Evolutionary conservation across 2,113 vertebrate genomes (phyloP).

Genomic region (Rafetus swinhoei): DNA sequence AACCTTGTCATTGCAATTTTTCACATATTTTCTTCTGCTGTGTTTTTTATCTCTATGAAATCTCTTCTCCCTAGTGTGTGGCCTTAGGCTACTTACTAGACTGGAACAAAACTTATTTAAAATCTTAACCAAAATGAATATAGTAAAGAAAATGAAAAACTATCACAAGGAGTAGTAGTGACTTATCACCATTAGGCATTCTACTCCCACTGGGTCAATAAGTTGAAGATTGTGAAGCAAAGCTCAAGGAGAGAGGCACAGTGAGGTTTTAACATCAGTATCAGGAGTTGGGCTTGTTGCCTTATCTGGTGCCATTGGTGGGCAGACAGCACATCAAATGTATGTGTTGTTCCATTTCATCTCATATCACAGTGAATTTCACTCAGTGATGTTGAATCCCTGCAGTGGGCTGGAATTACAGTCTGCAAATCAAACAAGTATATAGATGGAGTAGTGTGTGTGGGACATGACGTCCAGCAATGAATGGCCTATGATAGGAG

Average conservation of each 20-base stretch:
- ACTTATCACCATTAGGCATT: neutral
- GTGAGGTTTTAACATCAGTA: neutral
- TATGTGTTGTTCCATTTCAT: rapidly evolving
- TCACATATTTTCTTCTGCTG: constrained; percentile 52
- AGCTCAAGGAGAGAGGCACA: neutral
- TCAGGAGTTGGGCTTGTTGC: neutral
- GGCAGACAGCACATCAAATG: neutral
- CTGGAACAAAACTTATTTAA: constrained; percentile 46
- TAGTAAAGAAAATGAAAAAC: constrained; percentile 11
- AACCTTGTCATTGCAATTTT: constrained; percentile 57
- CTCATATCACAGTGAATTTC: neutral
- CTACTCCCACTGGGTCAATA: neutral
- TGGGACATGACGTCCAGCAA: neutral
- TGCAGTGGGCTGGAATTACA: neutral
- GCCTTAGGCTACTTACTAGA: constrained; percentile 19
- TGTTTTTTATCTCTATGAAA: constrained; percentile 56
- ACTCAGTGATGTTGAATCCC: neutral
- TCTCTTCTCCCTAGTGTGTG: neutral
- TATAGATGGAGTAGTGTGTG: neutral
- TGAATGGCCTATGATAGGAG: rapidly evolving
- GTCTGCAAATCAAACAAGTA: rapidly evolving
- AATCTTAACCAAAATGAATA: constrained; percentile 29
- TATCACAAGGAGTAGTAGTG: neutral
- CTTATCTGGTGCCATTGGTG: neutral
- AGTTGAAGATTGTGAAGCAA: neutral